phyloP scores from a whole-genome alignment of 2,888 invertebrate species.

The Cybosia mesomella region DNA sequence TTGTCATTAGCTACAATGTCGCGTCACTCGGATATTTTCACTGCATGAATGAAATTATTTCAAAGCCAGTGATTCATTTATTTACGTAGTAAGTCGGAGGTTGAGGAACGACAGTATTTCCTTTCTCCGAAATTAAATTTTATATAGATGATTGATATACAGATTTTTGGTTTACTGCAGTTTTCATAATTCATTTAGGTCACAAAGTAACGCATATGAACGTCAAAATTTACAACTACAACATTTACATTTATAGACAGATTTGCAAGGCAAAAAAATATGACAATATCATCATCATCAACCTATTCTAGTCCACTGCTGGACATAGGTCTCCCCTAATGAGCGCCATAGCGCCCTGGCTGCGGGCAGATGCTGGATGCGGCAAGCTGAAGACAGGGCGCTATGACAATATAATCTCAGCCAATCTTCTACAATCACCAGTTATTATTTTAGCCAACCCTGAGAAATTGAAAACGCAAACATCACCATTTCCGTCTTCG shows the following conservation, averaged over 20 bases:
- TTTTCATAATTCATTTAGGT: not conserved
- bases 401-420: not conserved
- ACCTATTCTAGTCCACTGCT: no score
- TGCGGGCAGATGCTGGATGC: no score
- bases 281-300: not conserved
- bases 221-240: no score
- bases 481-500: not conserved
- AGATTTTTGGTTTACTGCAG: not conserved
- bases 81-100: not conserved
- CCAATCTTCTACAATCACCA: not conserved
- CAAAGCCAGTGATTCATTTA: not conserved
- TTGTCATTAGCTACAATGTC: conserved; percentile 8
- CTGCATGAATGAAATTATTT: conserved; percentile 7
- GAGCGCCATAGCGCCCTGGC: no score
- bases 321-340: no score
- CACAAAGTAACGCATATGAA: no score
- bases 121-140: not conserved
- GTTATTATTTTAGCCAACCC: conserved; percentile 8
- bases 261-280: not conserved
- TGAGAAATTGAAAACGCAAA: not conserved
- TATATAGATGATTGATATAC: not conserved
- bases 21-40: conserved; percentile 13
- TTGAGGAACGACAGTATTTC: not conserved
- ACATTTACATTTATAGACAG: no score
- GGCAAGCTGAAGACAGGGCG: no score